A percentile compares a stretch with the other conserved stretches of the same genome.
phyloP scores from a whole-genome alignment of 2,888 invertebrate species.

The Cepaea hortensis region DNA sequence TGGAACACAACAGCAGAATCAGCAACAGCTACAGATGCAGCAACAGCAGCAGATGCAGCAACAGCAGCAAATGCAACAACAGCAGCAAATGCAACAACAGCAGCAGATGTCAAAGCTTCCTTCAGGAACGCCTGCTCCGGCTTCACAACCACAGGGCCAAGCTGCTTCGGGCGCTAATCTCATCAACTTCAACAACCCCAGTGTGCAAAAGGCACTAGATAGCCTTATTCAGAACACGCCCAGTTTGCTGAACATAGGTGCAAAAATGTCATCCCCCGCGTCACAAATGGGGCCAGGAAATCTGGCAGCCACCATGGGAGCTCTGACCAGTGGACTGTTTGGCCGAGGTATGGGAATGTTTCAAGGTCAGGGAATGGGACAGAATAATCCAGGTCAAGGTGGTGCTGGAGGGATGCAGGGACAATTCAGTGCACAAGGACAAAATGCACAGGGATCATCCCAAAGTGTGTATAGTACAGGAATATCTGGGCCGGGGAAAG shows the following conservation, averaged over 20 bases:
- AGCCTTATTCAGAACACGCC: constrained; percentile 77
- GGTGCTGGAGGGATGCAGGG: not conserved
- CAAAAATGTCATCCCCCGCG: constrained; percentile 30
- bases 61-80: too few relatives aligned
- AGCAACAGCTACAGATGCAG: not conserved
- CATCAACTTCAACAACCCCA: constrained; percentile 77
- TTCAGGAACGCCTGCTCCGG: constrained; percentile 33
- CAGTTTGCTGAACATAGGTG: constrained; percentile 72
- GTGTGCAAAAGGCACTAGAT: constrained; percentile 77
- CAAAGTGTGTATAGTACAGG: not conserved
- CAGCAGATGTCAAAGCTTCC: not conserved
- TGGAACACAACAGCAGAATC: not conserved
- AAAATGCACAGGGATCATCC: not conserved
- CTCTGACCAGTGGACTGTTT: not conserved
- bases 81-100: not conserved
- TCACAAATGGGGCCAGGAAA: not conserved
- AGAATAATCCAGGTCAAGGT: not conserved
- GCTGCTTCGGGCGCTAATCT: constrained; percentile 56
- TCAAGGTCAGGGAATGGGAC: not conserved
- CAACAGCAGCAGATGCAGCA: too few relatives aligned
- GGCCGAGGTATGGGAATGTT: not conserved
- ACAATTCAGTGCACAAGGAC: not conserved
- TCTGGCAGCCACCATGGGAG: not conserved
- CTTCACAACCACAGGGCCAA: constrained; percentile 38
- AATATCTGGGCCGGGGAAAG: not conserved